Evolutionary conservation across 1,140 invertebrate species (phyloP).

Genomic region (Drosophila kohkoa): DNA sequence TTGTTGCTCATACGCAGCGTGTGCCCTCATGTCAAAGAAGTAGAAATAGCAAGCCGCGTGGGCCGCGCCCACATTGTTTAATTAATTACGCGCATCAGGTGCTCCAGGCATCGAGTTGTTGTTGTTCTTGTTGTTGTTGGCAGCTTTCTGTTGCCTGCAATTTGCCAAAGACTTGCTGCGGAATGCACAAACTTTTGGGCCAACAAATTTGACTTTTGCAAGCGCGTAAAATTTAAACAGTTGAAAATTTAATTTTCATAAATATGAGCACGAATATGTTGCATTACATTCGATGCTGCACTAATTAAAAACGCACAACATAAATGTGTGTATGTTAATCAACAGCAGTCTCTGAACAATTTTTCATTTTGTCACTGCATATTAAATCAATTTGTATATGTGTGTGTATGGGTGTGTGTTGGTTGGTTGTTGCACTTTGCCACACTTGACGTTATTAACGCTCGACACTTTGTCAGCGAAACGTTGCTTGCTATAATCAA

Average conservation of each 20-base stretch:
- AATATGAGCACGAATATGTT: constrained; percentile 20
- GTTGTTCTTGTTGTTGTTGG: background rate
- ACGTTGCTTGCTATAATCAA: constrained; percentile 19
- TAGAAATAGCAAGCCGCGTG: no score
- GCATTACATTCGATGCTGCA: background rate
- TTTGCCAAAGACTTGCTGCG: background rate
- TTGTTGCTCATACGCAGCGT: constrained; percentile 45
- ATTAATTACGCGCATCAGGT: constrained; percentile 74
- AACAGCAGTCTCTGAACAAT: background rate
- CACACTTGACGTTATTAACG: constrained; percentile 9
- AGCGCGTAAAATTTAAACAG: constrained; percentile 45
- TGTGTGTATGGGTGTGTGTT: no score
- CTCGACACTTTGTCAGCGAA: constrained; percentile 4
- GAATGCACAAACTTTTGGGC: background rate
- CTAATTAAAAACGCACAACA: constrained; percentile 14
- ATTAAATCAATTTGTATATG: constrained; percentile 25
- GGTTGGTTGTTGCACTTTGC: constrained; percentile 1
- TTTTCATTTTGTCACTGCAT: constrained; percentile 31
- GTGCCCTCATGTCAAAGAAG: constrained; percentile 23
- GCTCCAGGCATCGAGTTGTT: constrained; percentile 23
- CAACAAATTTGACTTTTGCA: constrained; percentile 8
- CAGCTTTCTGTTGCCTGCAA: constrained; percentile 21
- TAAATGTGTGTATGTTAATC: constrained; percentile 18
- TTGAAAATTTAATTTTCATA: constrained; percentile 53
- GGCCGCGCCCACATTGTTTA: constrained; percentile 61